Conservation (phyloP, 2,797 vertebrate species). For the Dipus sagitta region DNA sequence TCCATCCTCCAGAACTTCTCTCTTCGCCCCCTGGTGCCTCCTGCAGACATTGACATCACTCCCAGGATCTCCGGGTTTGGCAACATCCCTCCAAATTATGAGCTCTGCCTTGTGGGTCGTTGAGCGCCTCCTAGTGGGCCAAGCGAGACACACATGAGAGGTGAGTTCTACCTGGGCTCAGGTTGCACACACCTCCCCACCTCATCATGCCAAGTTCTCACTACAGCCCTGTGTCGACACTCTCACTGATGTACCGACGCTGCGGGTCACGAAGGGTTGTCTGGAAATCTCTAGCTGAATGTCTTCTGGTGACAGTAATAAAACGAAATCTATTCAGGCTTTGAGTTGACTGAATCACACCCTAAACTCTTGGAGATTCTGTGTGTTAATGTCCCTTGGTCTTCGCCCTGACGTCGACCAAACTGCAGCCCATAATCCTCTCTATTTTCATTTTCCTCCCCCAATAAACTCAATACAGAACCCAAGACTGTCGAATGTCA, state of each 20-base stretch:
- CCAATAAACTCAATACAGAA: conserved; percentile 25
- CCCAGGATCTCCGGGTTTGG: conserved; percentile 77
- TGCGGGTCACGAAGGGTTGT: background rate
- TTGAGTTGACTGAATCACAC: background rate
- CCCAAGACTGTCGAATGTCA: background rate
- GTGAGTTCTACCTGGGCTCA: background rate
- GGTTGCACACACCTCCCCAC: too few relatives aligned
- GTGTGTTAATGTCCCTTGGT: background rate
- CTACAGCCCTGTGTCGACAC: background rate
- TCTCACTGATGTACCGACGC: background rate
- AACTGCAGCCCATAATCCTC: background rate
- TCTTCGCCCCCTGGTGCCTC: conserved; percentile 57
- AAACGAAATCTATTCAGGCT: background rate
- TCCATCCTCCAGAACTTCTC: conserved; percentile 83
- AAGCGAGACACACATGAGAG: background rate
- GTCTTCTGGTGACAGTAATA: background rate
- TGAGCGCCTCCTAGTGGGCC: background rate
- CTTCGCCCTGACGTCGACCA: background rate
- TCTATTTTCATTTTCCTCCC: background rate
- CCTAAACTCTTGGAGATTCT: background rate
- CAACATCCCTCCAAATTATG: conserved; percentile 80
- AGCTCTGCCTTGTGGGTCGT: conserved; percentile 75
- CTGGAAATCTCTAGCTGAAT: background rate
- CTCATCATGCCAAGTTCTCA: background rate
- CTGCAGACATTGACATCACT: conserved; percentile 73